phyloP scores from a whole-genome alignment of 1,140 invertebrate genomes.

The Melipona quadrifasciata region DNA sequence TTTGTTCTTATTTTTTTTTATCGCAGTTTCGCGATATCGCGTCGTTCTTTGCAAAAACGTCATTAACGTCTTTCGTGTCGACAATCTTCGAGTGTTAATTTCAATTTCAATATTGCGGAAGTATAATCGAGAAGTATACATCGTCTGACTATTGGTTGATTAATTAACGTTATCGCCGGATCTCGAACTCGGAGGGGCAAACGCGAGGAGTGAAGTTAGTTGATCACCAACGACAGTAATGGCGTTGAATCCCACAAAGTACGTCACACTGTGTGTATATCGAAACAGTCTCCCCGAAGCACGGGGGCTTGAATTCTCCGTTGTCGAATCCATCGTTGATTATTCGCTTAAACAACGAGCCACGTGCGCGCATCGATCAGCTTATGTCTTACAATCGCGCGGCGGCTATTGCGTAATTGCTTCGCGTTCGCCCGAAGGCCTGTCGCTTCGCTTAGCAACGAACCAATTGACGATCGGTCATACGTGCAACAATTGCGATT shows the following conservation, averaged over 20 bases:
- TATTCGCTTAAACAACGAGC: constrained; percentile 15
- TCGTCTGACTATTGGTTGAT: too few species aligned
- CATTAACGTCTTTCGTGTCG: too few species aligned
- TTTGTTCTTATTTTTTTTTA: too few species aligned
- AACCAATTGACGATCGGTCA: constrained; percentile 53
- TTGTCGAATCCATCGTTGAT: constrained; percentile 10
- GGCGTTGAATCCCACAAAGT: constrained; percentile 1
- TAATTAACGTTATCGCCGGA: too few species aligned
- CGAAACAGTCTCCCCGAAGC: not conserved
- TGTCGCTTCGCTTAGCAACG: constrained; percentile 49
- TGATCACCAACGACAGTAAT: not conserved
- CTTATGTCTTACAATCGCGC: constrained; percentile 53
- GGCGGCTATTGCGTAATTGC: constrained; percentile 44
- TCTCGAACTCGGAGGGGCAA: too few species aligned
- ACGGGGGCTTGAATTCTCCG: not conserved
- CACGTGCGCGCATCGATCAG: constrained; percentile 27
- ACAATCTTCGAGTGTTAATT: too few species aligned
- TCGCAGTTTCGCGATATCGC: too few species aligned
- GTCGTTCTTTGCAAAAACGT: too few species aligned
- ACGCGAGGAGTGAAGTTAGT: not conserved
- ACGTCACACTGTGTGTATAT: not conserved
- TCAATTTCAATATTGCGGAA: too few species aligned
- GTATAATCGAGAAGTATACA: too few species aligned
- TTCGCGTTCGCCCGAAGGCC: constrained; percentile 47
- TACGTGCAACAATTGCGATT: constrained; percentile 54